A percentile compares a stretch with the other conserved stretches of the same genome.
These are phyloP conservation scores for Steromphala cineraria DNA, from an alignment of 2,888 invertebrate species.

Conservation along the genomic window DNA sequence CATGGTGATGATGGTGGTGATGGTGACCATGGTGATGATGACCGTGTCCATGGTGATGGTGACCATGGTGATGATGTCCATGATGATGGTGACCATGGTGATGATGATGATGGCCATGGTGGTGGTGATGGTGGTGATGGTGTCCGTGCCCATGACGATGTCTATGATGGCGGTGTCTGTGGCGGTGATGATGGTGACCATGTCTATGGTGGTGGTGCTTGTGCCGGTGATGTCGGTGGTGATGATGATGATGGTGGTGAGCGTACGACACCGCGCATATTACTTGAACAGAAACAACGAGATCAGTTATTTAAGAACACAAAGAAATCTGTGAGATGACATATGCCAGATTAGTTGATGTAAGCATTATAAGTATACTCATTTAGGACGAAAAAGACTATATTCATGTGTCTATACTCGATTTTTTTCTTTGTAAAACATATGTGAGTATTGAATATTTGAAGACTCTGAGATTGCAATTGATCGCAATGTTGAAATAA, in stretches of 20 bases:
- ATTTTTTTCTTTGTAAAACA: too few species aligned
- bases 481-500: too few species aligned
- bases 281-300: background rate
- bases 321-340: too few species aligned
- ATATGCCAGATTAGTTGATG: too few species aligned
- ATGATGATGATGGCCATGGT: background rate
- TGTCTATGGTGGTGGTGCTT: background rate
- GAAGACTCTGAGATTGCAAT: too few species aligned
- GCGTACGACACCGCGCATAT: background rate
- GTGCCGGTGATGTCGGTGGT: background rate
- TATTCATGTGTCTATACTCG: too few species aligned
- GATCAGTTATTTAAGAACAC: too few species aligned
- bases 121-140: background rate
- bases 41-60: background rate
- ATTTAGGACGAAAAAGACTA: too few species aligned
- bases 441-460: too few species aligned
- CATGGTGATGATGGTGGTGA: background rate
- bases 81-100: background rate
- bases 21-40: background rate
- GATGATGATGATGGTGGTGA: background rate
- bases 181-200: background rate
- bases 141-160: background rate
- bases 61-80: background rate
- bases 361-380: too few species aligned
- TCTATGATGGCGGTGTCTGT: background rate